These are phyloP conservation scores for Oscheius myriophilus DNA, from an alignment of 2,888 invertebrate species.

Conservation along the genomic window DNA sequence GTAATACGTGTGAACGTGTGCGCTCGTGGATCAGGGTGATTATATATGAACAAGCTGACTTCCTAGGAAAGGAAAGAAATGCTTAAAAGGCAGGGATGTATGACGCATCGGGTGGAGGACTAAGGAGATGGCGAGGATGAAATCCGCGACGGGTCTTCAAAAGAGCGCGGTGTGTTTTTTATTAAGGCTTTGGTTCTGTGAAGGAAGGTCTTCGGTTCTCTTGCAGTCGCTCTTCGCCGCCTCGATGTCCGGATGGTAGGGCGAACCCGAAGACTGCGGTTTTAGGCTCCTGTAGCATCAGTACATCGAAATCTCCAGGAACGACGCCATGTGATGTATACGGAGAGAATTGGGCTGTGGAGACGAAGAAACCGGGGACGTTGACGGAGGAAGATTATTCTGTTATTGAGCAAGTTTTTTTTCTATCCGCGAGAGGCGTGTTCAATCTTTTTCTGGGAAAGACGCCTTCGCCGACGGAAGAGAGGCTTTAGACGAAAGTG, in stretches of 20 bases:
- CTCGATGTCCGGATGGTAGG: conserved; percentile 34
- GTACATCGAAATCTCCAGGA: conserved; percentile 26
- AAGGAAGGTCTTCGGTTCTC: conserved; percentile 36
- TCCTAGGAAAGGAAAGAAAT: conserved; percentile 13
- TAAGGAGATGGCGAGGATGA: too few species aligned
- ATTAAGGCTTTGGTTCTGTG: conserved; percentile 49
- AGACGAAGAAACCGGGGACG: neutral
- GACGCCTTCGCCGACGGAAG: too few species aligned
- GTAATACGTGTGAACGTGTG: neutral
- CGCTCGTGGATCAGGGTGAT: conserved; percentile 1
- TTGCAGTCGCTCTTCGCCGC: conserved; percentile 44
- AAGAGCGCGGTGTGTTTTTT: conserved; percentile 46
- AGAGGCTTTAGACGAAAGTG: too few species aligned
- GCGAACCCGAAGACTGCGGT: conserved; percentile 51
- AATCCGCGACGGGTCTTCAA: conserved; percentile 4
- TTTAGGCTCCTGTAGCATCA: neutral
- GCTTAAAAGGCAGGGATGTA: neutral
- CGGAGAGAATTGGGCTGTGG: conserved; percentile 4
- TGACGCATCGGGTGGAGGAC: neutral
- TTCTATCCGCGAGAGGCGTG: too few species aligned
- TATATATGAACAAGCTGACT: conserved; percentile 9
- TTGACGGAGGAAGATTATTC: conserved; percentile 17
- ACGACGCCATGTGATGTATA: conserved; percentile 20
- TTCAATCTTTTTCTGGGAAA: too few species aligned
- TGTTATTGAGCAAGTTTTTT: too few species aligned